Evolutionary conservation across 2,888 invertebrate genomes (phyloP), one percentile per base, ranked within the genome.

Genomic region (Xylocampa areola): DNA sequence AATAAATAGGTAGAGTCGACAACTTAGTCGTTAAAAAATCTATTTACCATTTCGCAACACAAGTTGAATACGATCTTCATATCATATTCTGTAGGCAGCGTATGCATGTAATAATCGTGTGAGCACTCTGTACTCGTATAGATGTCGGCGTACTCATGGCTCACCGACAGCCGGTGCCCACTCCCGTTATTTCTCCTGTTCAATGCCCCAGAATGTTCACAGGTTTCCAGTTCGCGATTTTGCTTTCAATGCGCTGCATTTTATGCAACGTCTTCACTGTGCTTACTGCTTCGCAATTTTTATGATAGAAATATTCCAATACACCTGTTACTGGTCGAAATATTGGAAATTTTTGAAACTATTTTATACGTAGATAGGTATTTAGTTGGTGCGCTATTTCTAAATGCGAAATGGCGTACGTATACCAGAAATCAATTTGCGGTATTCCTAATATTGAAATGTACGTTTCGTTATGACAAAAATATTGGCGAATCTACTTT

Each of bases 161-260:
- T 65, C 72, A 62, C 62, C 60, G 64, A 63, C 68, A 68, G 70
- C 81, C 69, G 76, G 58, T 73, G 67, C 68, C 73, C 78, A 73
- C 76, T 83, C 80, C 82, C 78, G 82, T 81, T 85, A 83, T 81
- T 81, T 77, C 80, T 76, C 78, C 73, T 73, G 85, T 85, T 85
- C 84, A 85, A 83, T 86, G 82, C 82, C 76, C 79, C 82, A 80
- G 82, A 85, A 82, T 79, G 76, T 84, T 81, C 80, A 81, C 84
- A 81, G 79, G 80, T 81, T 87, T 86, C 81, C 85, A 84, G 79
- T 82, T 70, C 74, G 72, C 79, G 75, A 84, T 83, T 85, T 82
- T 76, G 81, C 82, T 84, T 84, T 83, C 84, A 85, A 79, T 79
- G 80, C 79, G 73, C 66, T 73, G 73, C 80, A 73, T 85, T 83